Conservation (phyloP, 2,113 vertebrate species). For the Typhlomys cinereus region DNA sequence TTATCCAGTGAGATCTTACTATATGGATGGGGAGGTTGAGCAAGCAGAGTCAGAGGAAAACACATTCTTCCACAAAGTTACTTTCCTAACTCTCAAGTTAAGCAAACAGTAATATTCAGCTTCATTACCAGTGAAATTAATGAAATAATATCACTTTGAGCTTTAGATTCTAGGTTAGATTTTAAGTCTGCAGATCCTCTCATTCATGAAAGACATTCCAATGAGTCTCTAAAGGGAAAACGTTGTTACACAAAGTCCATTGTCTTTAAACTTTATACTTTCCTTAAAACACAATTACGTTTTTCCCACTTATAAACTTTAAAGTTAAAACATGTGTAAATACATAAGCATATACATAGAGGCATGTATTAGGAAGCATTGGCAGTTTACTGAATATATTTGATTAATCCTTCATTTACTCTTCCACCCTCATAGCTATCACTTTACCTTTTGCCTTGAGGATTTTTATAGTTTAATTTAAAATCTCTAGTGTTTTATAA, state of each 20-base stretch:
- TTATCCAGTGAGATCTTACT: slow-evolving; percentile 40
- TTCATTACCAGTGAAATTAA: slow-evolving; percentile 23
- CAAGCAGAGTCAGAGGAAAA: background rate
- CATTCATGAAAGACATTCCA: slow-evolving; percentile 40
- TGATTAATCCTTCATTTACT: slow-evolving; percentile 76
- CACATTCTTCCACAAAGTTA: slow-evolving; percentile 4
- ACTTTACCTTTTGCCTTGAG: slow-evolving; percentile 75
- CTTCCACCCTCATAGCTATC: slow-evolving; percentile 45
- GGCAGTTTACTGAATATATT: slow-evolving; percentile 69
- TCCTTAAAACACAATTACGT: slow-evolving; percentile 39
- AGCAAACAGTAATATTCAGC: slow-evolving; percentile 2
- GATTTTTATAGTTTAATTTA: slow-evolving; percentile 82
- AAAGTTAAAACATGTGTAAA: background rate
- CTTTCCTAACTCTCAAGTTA: background rate
- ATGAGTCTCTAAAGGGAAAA: background rate
- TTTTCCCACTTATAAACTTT: slow-evolving; percentile 58
- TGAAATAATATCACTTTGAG: background rate
- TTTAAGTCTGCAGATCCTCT: background rate
- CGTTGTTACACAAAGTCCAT: background rate
- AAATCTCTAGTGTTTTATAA: slow-evolving; percentile 80
- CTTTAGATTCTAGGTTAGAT: background rate
- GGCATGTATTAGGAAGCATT: slow-evolving; percentile 47
- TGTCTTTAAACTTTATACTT: slow-evolving; percentile 47
- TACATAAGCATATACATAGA: background rate
- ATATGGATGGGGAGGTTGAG: background rate